Conservation (phyloP, 2,797 vertebrate genomes). For the Octomys mimax region DNA sequence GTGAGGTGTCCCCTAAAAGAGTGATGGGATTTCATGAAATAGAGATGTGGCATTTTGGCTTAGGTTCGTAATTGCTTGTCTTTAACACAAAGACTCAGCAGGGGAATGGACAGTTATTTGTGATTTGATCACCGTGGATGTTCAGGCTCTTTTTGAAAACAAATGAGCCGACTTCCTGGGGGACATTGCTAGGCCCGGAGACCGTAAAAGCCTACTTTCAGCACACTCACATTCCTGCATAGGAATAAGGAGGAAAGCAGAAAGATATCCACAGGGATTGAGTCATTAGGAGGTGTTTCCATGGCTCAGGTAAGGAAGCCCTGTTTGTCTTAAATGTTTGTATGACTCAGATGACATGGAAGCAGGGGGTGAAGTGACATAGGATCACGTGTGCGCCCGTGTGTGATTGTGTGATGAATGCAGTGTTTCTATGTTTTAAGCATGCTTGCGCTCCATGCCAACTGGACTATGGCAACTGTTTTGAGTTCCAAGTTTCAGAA, state of each 20-base stretch:
- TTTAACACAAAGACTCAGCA: conserved; percentile 14
- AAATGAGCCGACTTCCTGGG: conserved; percentile 26
- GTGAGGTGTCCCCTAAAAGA: neutral
- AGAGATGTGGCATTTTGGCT: neutral
- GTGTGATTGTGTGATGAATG: neutral
- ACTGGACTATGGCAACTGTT: neutral
- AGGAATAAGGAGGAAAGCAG: neutral
- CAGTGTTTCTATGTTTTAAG: neutral
- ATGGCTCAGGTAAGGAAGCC: neutral
- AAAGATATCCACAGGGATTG: neutral
- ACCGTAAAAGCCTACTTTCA: neutral
- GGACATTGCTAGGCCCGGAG: neutral
- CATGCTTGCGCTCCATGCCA: neutral
- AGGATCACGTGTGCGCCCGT: neutral
- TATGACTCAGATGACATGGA: neutral
- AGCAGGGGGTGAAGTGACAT: neutral
- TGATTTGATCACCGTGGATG: neutral
- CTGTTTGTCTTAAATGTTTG: neutral
- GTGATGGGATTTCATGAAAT: conserved; percentile 38
- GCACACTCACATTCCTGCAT: neutral
- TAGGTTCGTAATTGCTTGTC: conserved; percentile 21
- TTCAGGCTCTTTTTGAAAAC: conserved; percentile 4
- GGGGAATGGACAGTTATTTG: neutral
- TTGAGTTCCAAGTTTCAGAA: neutral
- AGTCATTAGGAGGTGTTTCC: neutral